phyloP scores from a whole-genome alignment of 2,113 vertebrate species.

The Nyctereutes procyonoides region DNA sequence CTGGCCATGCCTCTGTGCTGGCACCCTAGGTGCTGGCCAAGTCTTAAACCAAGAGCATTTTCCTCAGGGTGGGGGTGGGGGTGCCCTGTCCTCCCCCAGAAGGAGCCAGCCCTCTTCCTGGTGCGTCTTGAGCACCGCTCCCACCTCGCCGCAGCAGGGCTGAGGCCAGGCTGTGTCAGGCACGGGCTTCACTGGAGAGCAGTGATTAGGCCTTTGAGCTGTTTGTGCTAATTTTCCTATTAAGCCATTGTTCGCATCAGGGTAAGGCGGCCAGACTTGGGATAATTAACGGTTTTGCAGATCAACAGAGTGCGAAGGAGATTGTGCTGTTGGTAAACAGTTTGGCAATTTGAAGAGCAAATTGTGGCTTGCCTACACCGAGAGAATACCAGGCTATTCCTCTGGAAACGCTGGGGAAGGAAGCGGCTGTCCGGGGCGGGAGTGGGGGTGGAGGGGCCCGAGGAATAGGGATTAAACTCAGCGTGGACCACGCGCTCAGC shows the following conservation, averaged over 20 bases:
- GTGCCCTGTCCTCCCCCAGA: no score
- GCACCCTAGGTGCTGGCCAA: no score
- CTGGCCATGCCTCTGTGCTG: not conserved
- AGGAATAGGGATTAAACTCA: not conserved
- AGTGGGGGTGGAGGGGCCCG: fast-evolving
- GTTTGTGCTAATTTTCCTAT: not conserved
- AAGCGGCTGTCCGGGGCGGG: fast-evolving
- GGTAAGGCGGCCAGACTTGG: not conserved
- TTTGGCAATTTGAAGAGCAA: constrained; percentile 48
- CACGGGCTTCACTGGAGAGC: not conserved
- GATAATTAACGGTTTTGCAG: constrained; percentile 30
- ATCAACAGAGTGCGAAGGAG: not conserved
- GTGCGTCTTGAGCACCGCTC: not conserved
- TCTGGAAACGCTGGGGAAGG: not conserved
- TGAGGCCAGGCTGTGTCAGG: not conserved
- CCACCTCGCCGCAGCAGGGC: not conserved
- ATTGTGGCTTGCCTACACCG: not conserved
- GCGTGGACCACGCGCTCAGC: fast-evolving
- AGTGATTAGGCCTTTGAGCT: not conserved
- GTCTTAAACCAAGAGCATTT: no score
- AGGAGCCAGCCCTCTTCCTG: not conserved
- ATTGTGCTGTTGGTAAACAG: constrained; percentile 57
- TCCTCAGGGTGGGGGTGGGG: not conserved
- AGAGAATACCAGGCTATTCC: not conserved
- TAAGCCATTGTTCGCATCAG: not conserved